Percentiles rank a stretch among this genome's conserved stretches.
Evolutionary conservation across 2,888 invertebrate genomes (phyloP).

Genomic region (Fragum fragum): DNA sequence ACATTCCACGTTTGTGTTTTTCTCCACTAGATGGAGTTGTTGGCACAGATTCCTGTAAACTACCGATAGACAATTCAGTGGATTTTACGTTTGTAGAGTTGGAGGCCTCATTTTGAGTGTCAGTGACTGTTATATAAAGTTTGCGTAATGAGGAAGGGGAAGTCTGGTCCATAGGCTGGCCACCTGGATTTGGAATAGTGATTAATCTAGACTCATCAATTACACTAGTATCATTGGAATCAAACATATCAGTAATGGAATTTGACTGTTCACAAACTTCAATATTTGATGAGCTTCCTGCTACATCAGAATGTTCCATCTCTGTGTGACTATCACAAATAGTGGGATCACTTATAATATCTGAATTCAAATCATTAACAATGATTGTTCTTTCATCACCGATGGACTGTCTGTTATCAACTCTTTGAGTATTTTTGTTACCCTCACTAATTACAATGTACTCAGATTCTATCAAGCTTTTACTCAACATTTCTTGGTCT

Average conservation of each 20-base stretch:
- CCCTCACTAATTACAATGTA: background rate
- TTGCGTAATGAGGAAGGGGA: background rate
- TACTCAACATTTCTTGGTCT: constrained; percentile 44
- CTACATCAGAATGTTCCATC: constrained; percentile 31
- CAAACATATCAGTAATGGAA: constrained; percentile 13
- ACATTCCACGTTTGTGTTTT: constrained; percentile 61
- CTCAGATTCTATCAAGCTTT: constrained; percentile 30
- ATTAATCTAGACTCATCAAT: background rate
- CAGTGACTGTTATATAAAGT: constrained; percentile 6
- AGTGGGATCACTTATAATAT: background rate
- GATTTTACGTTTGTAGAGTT: background rate
- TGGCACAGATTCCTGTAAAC: constrained; percentile 35
- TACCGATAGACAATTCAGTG: background rate
- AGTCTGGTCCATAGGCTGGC: background rate
- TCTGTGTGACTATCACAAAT: background rate
- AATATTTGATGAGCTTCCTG: background rate
- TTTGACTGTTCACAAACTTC: constrained; percentile 14
- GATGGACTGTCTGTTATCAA: background rate
- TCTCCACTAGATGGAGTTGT: constrained; percentile 45
- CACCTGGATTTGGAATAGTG: constrained; percentile 2
- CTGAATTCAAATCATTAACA: background rate
- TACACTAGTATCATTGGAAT: background rate
- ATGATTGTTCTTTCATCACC: background rate
- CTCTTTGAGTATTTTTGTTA: constrained; percentile 17
- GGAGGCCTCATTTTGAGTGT: background rate